These are phyloP conservation scores for Sebastolobus alascanus DNA, from an alignment of 2,797 vertebrate species.

Conservation along the genomic window DNA sequence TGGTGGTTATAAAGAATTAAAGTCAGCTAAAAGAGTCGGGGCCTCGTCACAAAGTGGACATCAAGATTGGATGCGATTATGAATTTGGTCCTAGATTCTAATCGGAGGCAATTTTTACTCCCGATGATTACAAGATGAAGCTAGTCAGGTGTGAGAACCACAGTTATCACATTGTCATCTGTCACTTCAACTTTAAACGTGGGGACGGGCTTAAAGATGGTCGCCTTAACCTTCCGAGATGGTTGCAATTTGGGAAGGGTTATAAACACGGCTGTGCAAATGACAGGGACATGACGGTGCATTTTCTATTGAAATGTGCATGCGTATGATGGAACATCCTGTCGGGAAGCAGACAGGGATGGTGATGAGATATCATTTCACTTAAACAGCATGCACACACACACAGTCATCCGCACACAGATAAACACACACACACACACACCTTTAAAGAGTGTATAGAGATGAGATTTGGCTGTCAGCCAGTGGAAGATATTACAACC, in stretches of 20 bases:
- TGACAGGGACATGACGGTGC: conserved; percentile 45
- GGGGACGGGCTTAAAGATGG: not conserved
- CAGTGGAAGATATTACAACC: conserved; percentile 66
- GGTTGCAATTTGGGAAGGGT: conserved; percentile 29
- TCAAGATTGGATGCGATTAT: conserved; percentile 6
- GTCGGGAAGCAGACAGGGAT: conserved; percentile 35
- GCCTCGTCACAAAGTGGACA: conserved; percentile 33
- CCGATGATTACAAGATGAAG: conserved; percentile 16
- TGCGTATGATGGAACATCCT: conserved; percentile 44
- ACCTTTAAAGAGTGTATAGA: conserved; percentile 49
- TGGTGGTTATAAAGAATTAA: conserved; percentile 62
- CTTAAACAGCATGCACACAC: conserved; percentile 39
- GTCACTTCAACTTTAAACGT: conserved; percentile 30
- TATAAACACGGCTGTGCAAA: conserved; percentile 39
- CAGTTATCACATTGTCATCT: conserved; percentile 24
- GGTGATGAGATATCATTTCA: conserved; percentile 61
- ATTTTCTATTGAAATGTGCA: conserved; percentile 39
- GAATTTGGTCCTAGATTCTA: conserved; percentile 12
- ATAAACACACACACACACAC: conserved; percentile 26
- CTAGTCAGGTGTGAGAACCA: conserved; percentile 4
- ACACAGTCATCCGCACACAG: conserved; percentile 8
- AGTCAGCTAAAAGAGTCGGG: conserved; percentile 45
- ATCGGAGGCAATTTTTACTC: conserved; percentile 5
- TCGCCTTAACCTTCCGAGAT: conserved; percentile 14
- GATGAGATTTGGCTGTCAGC: conserved; percentile 65